Base-by-base conservation (phyloP, 2,113 vertebrate species). In the Xiphophorus couchianus region DNA sequence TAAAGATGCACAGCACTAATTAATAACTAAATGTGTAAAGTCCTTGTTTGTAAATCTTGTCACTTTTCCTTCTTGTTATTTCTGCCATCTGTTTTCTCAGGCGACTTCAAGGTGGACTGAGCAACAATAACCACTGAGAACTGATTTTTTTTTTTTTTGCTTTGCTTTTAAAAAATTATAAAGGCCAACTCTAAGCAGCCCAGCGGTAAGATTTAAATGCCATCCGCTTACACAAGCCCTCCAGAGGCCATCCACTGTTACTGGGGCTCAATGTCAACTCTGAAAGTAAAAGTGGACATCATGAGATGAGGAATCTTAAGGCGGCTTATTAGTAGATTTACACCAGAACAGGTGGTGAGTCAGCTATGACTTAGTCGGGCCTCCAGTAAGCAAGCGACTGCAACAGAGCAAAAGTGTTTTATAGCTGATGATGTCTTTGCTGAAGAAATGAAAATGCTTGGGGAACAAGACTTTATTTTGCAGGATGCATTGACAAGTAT, bases 201-300 rank as follows among this genome's bases (percentile, higher is more conserved):
- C 68, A 48, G 42, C 22, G 66, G 65, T 65, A 62, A 64, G 81
- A 85, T 74, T 75, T 80, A 81, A 86, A 90, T 78, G 73, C 62
- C 86, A 90, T 81, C 78, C 54, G 19, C 74, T 80, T 74, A 77
- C 71, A 81, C 81, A 77, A 81, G 66, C 33, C 73, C 79, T 80
- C 84, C 79, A 68, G 78, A 19, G 73, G 83, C 73, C 33, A 81
- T 83, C 79, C 74, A 82, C 81, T 35, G 63, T 74, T 70, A 51
- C 76, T 73, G 72, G 69, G 72, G 87, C 65, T 91, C 86, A 84
- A 74, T 75, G 72, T 84, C 78, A 84, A 81, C 80, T 80, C 77
- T 77, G 78, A 70, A 82, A 89, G 74, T 42, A 76, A 82, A 77
- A 76, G 72, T 72, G 68, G 76, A 88, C 72, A 77, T 80, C 67